phyloP scores from a whole-genome alignment of 1,140 invertebrate genomes.

The Drosophila takahashii region DNA sequence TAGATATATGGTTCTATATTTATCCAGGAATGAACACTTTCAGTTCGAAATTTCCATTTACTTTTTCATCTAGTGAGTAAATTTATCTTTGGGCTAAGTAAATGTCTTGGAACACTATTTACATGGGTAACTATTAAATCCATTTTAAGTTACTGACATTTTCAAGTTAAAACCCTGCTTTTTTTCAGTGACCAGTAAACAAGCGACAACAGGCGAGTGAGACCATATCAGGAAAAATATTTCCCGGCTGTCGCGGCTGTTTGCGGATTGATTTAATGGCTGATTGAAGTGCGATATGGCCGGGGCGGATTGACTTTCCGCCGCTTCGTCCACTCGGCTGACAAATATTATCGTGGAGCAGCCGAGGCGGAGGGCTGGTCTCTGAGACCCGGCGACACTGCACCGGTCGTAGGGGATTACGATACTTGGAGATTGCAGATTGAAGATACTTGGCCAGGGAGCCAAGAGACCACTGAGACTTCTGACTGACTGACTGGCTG shows the following conservation, averaged over 20 bases:
- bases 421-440: not conserved
- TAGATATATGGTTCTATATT: too few species aligned
- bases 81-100: too few species aligned
- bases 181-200: slow-evolving; percentile 10
- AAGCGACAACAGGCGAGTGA: slow-evolving; percentile 3
- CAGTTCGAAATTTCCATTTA: too few species aligned
- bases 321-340: slow-evolving; percentile 33
- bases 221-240: slow-evolving; percentile 29
- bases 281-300: slow-evolving; percentile 46
- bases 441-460: slow-evolving; percentile 2
- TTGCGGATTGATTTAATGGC: slow-evolving; percentile 54
- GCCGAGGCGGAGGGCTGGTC: not conserved
- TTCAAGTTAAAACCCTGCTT: not conserved
- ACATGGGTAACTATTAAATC: too few species aligned
- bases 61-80: too few species aligned
- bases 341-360: slow-evolving; percentile 62
- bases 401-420: slow-evolving; percentile 12
- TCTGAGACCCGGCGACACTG: slow-evolving; percentile 1
- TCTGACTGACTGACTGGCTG: slow-evolving; percentile 19
- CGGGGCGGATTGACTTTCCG: slow-evolving; percentile 28
- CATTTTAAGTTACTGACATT: too few species aligned
- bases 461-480: not conserved
- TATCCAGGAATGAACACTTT: too few species aligned
- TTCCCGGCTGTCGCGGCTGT: slow-evolving; percentile 45
- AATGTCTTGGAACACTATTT: too few species aligned